phyloP scores from a whole-genome alignment of 2,797 vertebrate genomes.

The Falco concolor region DNA sequence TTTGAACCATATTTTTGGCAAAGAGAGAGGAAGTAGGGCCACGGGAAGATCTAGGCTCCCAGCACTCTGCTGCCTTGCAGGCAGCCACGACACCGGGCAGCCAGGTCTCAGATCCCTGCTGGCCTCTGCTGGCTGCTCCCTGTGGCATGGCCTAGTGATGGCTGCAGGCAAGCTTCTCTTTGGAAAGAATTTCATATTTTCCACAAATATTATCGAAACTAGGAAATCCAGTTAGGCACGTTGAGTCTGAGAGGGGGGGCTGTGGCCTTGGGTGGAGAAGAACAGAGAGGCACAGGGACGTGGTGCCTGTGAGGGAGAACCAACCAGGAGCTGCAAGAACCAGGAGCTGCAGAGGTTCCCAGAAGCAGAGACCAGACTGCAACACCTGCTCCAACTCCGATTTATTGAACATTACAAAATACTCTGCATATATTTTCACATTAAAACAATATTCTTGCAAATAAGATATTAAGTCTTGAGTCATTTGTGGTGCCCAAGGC shows the following conservation, averaged over 20 bases:
- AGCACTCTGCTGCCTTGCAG: neutral
- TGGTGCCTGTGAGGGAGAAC: neutral
- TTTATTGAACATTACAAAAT: conserved; percentile 67
- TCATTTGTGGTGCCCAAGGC: conserved; percentile 21
- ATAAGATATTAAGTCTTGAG: conserved; percentile 32
- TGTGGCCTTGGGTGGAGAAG: neutral
- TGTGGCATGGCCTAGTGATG: accelerated
- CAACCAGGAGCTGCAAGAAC: accelerated
- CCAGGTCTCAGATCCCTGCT: neutral
- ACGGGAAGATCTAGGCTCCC: neutral
- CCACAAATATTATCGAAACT: neutral
- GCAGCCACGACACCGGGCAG: neutral
- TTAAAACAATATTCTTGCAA: conserved; percentile 58
- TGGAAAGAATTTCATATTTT: conserved; percentile 16
- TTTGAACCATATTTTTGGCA: neutral
- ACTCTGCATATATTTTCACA: conserved; percentile 50
- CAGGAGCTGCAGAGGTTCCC: neutral
- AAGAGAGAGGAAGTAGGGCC: neutral
- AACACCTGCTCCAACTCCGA: neutral
- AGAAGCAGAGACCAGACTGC: neutral
- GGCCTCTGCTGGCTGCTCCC: neutral
- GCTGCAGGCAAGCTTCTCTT: neutral
- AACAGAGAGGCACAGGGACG: neutral
- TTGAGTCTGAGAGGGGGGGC: neutral
- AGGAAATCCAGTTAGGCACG: neutral